These are phyloP conservation scores for Aporophyla nigra DNA, from an alignment of 2,888 invertebrate species.

Conservation along the genomic window DNA sequence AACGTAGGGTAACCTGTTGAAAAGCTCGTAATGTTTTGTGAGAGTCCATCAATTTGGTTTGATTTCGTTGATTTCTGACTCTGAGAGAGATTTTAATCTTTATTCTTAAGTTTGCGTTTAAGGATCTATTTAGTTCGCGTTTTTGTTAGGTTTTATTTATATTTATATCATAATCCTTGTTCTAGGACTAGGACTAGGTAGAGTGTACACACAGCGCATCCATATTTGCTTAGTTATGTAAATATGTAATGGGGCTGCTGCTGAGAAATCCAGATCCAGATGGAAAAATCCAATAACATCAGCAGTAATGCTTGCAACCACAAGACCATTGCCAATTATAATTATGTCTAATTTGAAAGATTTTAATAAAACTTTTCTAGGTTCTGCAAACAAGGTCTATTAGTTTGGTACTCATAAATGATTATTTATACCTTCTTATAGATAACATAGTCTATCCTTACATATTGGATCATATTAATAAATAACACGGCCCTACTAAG, in stretches of 20 bases:
- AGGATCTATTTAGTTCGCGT: not conserved
- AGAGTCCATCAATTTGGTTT: constrained; percentile 1
- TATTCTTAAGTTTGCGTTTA: not conserved
- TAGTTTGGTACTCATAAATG: not conserved
- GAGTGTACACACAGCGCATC: too few relatives aligned
- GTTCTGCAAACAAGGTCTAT: not conserved
- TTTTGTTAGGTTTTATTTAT: not conserved
- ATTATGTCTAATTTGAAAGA: not conserved
- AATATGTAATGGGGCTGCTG: too few relatives aligned
- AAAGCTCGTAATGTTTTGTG: constrained; percentile 8
- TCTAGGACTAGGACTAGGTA: too few relatives aligned
- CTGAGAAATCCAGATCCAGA: not conserved
- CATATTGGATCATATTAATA: constrained; percentile 21
- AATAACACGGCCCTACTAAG: constrained; percentile 28
- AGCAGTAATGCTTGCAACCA: not conserved
- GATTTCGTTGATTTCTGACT: not conserved
- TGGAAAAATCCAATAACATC: not conserved
- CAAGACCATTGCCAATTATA: not conserved
- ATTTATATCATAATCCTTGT: not conserved
- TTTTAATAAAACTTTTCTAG: not conserved
- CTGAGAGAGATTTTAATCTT: not conserved
- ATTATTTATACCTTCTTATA: not conserved
- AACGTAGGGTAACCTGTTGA: not conserved
- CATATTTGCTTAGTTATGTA: too few relatives aligned
- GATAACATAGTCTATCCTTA: not conserved